Evolutionary conservation across 1,140 invertebrate species (phyloP).

Genomic region (Heliconius nattereri): DNA sequence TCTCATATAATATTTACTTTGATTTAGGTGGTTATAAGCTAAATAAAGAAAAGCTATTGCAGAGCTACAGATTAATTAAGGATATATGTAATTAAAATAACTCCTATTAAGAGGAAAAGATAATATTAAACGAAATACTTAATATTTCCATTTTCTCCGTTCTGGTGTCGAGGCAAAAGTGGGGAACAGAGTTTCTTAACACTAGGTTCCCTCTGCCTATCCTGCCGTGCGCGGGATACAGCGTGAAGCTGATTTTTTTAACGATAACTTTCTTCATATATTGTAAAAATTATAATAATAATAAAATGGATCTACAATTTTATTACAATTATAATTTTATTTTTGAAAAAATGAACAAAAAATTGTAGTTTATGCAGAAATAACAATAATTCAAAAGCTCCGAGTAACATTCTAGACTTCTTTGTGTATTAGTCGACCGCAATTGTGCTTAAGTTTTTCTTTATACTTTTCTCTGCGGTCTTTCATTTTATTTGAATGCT

Average conservation of each 20-base stretch:
- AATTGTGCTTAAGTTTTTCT: slow-evolving; percentile 7
- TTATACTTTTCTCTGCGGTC: not conserved
- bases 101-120: too few relatives aligned
- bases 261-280: too few relatives aligned
- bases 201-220: too few relatives aligned
- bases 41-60: not conserved
- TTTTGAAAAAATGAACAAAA: not conserved
- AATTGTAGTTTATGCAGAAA: not conserved
- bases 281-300: too few relatives aligned
- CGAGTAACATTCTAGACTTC: not conserved
- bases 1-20: slow-evolving; percentile 1
- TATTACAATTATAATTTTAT: not conserved
- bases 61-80: not conserved
- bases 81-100: not conserved
- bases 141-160: too few relatives aligned
- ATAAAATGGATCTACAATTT: too few relatives aligned
- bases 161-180: too few relatives aligned
- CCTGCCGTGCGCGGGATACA: too few relatives aligned
- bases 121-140: too few relatives aligned
- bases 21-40: not conserved
- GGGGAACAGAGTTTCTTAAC: too few relatives aligned
- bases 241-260: not conserved
- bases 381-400: not conserved
- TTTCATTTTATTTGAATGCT: not conserved
- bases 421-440: slow-evolving; percentile 6